Evolutionary conservation across 2,888 invertebrate species (phyloP).

Genomic region (Philhelius pedissequus): DNA sequence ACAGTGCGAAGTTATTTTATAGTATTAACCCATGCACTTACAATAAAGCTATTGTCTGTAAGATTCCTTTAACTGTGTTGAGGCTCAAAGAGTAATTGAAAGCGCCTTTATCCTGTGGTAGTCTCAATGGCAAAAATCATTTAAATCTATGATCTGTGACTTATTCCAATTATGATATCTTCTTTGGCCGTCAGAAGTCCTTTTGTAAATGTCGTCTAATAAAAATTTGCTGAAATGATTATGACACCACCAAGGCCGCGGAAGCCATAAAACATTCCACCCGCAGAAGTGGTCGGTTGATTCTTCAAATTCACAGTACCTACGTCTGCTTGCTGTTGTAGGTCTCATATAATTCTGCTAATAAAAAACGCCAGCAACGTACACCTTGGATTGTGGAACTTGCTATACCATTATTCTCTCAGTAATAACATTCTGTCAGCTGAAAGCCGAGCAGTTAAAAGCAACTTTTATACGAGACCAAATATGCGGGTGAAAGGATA

Average conservation of each 20-base stretch:
- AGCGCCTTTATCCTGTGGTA: too few relatives aligned
- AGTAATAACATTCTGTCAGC: not conserved
- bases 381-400: not conserved
- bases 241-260: not conserved
- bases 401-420: not conserved
- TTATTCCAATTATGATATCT: not conserved
- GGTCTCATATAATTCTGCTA: not conserved
- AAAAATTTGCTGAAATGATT: not conserved
- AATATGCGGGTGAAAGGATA: not conserved
- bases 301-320: not conserved
- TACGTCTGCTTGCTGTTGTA: not conserved
- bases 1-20: too few relatives aligned
- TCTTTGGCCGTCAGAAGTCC: not conserved
- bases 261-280: not conserved
- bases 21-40: too few relatives aligned
- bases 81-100: too few relatives aligned
- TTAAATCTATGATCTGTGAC: too few relatives aligned
- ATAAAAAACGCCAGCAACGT: not conserved
- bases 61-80: too few relatives aligned
- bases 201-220: not conserved
- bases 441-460: not conserved
- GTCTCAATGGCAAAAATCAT: too few relatives aligned
- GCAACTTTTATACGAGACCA: not conserved
- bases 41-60: too few relatives aligned
- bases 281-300: not conserved